Evolutionary conservation across 2,113 vertebrate genomes (phyloP).

Genomic region (Equus quagga): DNA sequence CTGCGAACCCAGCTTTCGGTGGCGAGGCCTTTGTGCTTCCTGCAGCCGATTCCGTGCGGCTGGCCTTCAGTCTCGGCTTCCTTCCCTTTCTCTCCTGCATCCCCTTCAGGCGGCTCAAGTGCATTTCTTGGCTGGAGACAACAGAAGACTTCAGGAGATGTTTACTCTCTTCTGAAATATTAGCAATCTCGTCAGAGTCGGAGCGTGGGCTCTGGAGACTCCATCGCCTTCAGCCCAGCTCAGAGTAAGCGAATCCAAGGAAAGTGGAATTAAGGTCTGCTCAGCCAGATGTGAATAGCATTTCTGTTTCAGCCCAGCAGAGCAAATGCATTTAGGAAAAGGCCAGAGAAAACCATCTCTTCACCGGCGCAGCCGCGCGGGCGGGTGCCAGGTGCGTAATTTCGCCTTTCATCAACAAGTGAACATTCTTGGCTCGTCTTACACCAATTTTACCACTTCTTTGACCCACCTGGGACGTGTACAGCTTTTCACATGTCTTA

Average conservation of each 20-base stretch:
- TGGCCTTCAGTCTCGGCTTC: rapidly evolving
- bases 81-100: too few species aligned
- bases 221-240: not conserved
- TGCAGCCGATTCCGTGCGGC: rapidly evolving
- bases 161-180: not conserved
- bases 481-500: slow-evolving; percentile 61
- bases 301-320: not conserved
- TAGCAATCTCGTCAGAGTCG: not conserved
- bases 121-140: not conserved
- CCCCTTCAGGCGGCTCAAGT: not conserved
- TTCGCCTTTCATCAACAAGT: slow-evolving; percentile 65
- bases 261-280: not conserved
- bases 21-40: not conserved
- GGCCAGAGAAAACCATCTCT: not conserved
- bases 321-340: not conserved
- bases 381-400: not conserved
- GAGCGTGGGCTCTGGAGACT: not conserved
- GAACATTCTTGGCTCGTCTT: slow-evolving; percentile 60
- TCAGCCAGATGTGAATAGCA: not conserved
- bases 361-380: rapidly evolving
- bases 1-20: rapidly evolving
- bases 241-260: not conserved
- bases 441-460: not conserved
- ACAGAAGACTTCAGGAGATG: not conserved
- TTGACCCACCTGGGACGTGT: slow-evolving; percentile 58